A percentile compares a stretch with the other conserved stretches of the same genome.
phyloP scores from a whole-genome alignment of 2,797 vertebrate species.

The Tenualosa thibaudeaui region DNA sequence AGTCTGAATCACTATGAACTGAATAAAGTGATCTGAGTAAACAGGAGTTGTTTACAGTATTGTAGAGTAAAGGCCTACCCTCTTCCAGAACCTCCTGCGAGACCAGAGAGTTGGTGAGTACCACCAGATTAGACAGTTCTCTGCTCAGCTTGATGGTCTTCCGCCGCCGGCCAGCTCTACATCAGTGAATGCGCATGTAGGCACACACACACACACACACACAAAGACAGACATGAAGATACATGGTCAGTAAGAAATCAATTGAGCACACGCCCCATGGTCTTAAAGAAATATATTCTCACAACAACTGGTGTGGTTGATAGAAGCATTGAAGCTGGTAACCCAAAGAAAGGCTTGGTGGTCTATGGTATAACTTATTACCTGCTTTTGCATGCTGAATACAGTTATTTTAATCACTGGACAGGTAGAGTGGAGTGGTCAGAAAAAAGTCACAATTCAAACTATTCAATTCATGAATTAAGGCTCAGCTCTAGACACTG shows the following conservation, averaged over 20 bases:
- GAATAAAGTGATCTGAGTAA: background rate
- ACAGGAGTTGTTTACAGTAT: background rate
- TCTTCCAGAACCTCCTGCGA: slow-evolving; percentile 93
- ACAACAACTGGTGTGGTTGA: background rate
- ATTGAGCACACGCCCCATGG: background rate
- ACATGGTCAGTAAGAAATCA: background rate
- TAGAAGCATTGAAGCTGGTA: background rate
- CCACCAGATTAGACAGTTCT: slow-evolving; percentile 92
- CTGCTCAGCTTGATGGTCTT: slow-evolving; percentile 96
- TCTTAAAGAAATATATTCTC: background rate
- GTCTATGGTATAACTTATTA: no score
- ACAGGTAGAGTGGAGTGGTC: background rate
- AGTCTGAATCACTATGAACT: background rate
- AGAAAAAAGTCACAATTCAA: background rate
- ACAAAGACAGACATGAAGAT: background rate
- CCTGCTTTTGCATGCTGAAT: background rate
- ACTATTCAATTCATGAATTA: background rate
- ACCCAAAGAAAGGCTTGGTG: background rate
- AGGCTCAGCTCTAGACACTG: background rate
- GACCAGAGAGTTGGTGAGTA: slow-evolving; percentile 93
- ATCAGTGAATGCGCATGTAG: slow-evolving; percentile 39
- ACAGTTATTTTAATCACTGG: background rate
- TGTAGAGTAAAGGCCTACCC: slow-evolving; percentile 69
- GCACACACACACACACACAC: slow-evolving; percentile 16
- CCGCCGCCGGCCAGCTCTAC: slow-evolving; percentile 83